Evolutionary conservation across 1,140 invertebrate species (phyloP), one percentile per base, ranked within the genome.

Genomic region (Lepidurus packardi): DNA sequence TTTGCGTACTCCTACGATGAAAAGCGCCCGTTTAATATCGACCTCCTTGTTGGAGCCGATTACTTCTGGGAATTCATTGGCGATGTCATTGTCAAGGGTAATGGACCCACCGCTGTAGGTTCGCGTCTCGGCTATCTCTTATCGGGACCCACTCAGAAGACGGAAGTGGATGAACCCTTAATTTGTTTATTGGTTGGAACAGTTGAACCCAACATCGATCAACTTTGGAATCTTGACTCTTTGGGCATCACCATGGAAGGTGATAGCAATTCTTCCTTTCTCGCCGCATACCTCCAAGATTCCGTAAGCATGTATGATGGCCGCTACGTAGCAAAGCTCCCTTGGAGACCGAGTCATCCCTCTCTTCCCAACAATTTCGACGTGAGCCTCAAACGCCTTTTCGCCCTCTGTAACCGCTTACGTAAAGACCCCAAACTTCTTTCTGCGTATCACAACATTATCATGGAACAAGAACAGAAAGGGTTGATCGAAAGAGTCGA

Each of bases 401-500:
- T 13, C n/a, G 11, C 75, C 1, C 13, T 74, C 13, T 16, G 74
- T 8, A 74, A 41, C 10, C 10, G 7, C 5, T 42, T 42, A 74
- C 34, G 45, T 5, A 0, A 11, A 45, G 75, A 76, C 43, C 11
- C 21, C 43, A 24, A 10, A 21, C 16, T 44, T 10, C 3, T 45
- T 24, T 44, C 75, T 76, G 8, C 10, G n/a, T 45, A 76, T 43
- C 75, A 42, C 75, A 11, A 76, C 42, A 76, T 45, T 76, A 24
- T 45, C 42, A 7, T 76, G 75, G 43, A 45, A 76, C 43, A 76
- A 44, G 42, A 76, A 76, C 75, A 16, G 7, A 76, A 42, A 24
- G n/a, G 75, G 45, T 47, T 47, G 6, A 47, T 47, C 16, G 45
- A 47, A 47, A 47, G 45, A 47, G 45, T 47, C 45, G 45, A 47